phyloP scores from a whole-genome alignment of 2,888 invertebrate species.

The Chorisops tibialis region DNA sequence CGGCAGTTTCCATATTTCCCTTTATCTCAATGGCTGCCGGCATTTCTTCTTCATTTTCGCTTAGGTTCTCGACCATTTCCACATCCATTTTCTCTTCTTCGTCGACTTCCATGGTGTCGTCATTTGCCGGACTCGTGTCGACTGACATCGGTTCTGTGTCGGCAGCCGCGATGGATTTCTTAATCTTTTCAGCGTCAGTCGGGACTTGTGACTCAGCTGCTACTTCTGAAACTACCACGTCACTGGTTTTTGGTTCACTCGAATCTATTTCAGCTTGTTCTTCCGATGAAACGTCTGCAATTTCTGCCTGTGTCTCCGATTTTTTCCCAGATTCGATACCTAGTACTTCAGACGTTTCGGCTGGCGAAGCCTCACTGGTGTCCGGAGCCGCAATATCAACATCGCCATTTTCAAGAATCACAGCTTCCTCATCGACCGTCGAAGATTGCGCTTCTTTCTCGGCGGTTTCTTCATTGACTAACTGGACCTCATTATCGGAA shows the following conservation, averaged over 20 bases:
- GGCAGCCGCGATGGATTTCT: neutral
- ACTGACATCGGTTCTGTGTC: constrained; percentile 2
- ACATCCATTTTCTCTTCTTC: constrained; percentile 16
- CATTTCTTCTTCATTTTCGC: constrained; percentile 14
- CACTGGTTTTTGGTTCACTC: neutral
- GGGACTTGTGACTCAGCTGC: neutral
- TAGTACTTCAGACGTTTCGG: too few species aligned
- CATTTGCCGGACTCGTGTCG: neutral
- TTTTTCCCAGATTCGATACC: too few species aligned
- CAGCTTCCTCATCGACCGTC: neutral
- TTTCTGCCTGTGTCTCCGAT: too few species aligned
- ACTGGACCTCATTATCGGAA: too few species aligned
- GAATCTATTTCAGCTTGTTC: neutral
- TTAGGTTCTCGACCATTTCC: constrained; percentile 53
- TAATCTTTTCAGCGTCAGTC: neutral
- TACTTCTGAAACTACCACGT: neutral
- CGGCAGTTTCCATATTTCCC: neutral
- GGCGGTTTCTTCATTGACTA: too few species aligned
- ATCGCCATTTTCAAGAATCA: constrained; percentile 3
- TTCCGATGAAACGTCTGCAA: neutral
- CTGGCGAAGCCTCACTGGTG: too few species aligned
- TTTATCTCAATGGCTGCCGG: constrained; percentile 1
- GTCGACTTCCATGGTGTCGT: constrained; percentile 14
- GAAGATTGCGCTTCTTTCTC: neutral
- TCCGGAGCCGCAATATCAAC: neutral